Evolutionary conservation across 2,797 vertebrate genomes (phyloP).

Genomic region (Ficedula albicollis): DNA sequence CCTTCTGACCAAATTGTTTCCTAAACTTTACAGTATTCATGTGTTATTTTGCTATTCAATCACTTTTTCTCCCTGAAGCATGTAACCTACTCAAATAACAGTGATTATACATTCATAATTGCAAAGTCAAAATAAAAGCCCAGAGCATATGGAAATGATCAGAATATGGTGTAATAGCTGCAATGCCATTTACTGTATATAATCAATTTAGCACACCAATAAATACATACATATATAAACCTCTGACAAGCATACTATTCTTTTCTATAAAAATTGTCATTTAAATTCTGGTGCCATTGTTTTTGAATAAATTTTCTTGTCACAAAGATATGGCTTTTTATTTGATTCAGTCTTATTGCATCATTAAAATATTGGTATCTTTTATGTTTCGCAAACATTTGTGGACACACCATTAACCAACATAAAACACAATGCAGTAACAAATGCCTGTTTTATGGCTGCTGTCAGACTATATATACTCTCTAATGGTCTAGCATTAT

Average conservation of each 20-base stretch:
- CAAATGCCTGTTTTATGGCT: conserved; percentile 80
- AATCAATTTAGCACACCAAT: conserved; percentile 78
- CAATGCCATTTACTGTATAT: conserved; percentile 73
- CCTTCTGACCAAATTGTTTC: not conserved
- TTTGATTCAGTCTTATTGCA: conserved; percentile 74
- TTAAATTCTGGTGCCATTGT: conserved; percentile 76
- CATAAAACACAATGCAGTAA: conserved; percentile 76
- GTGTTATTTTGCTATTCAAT: conserved; percentile 4
- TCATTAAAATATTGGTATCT: conserved; percentile 80
- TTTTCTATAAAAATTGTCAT: conserved; percentile 72
- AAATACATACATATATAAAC: conserved; percentile 66
- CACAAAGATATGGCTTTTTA: conserved; percentile 74
- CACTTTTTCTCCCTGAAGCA: conserved; percentile 29
- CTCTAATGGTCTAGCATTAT: conserved; percentile 73
- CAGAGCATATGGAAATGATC: conserved; percentile 74
- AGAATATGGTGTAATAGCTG: conserved; percentile 72
- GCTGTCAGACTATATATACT: conserved; percentile 80
- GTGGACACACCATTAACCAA: conserved; percentile 72
- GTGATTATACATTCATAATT: conserved; percentile 69
- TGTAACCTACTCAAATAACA: conserved; percentile 26
- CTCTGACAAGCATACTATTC: conserved; percentile 53
- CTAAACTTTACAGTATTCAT: not conserved
- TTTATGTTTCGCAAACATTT: conserved; percentile 79
- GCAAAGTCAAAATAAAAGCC: conserved; percentile 70
- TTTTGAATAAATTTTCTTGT: conserved; percentile 74